Percentiles rank a stretch among this genome's conserved stretches.
Conservation (phyloP, 2,888 invertebrate species). For the Acanthacorydalis orientalis region DNA sequence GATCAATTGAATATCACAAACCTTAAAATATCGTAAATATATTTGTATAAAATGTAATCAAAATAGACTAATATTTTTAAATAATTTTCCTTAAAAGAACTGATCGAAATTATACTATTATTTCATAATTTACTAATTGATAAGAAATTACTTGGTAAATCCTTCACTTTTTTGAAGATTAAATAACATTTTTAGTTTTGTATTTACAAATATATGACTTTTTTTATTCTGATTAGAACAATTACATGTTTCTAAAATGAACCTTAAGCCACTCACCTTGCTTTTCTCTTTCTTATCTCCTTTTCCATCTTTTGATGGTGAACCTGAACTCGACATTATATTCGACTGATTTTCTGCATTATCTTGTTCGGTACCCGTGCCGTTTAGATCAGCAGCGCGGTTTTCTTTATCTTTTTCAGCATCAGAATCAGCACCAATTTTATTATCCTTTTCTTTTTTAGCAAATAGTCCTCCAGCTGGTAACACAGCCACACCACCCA, state of each 20-base stretch:
- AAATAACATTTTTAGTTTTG: no score
- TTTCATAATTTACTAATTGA: no score
- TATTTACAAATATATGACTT: no score
- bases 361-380: slow-evolving; percentile 15
- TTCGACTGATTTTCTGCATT: slow-evolving; percentile 16
- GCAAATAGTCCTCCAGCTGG: slow-evolving; percentile 45
- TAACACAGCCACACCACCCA: slow-evolving; percentile 70
- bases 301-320: slow-evolving; percentile 20
- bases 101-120: no score
- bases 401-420: slow-evolving; percentile 19
- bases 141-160: no score
- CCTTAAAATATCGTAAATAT: no score
- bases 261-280: slow-evolving; percentile 23
- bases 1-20: no score
- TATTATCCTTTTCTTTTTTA: slow-evolving; percentile 37
- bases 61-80: no score
- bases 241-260: no score
- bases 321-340: slow-evolving; percentile 20
- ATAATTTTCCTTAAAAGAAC: no score
- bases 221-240: background rate
- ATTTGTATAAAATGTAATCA: no score
- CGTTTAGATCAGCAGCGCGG: slow-evolving; percentile 25
- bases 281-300: slow-evolving; percentile 30
- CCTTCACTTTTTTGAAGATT: no score
- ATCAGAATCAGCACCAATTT: slow-evolving; percentile 24